Conservation (phyloP, 2,888 invertebrate species). For the Eutolmus rufibarbis region DNA sequence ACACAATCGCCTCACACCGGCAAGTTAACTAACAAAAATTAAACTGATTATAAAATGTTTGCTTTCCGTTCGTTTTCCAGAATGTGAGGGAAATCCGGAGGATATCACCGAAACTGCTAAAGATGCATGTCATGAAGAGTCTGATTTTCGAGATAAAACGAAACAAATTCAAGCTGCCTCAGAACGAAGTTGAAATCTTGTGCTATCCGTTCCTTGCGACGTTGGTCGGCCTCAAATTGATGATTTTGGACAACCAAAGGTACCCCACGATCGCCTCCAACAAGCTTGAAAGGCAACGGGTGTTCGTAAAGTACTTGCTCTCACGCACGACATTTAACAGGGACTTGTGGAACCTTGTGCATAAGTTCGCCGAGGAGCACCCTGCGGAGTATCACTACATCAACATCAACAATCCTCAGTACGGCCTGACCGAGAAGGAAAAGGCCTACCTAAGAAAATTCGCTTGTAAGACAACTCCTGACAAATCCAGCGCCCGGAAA, state of each 20-base stretch:
- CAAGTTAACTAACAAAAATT: background rate
- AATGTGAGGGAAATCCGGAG: background rate
- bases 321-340: background rate
- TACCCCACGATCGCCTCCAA: background rate
- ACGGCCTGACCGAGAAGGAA: background rate
- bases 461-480: background rate
- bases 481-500: background rate
- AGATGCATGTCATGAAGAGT: background rate
- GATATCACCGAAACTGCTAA: background rate
- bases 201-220: conserved; percentile 25
- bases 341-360: conserved; percentile 4
- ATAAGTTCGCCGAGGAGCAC: background rate
- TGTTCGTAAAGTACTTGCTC: background rate
- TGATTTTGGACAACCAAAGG: background rate
- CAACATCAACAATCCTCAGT: conserved; percentile 28
- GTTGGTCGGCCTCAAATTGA: background rate
- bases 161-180: background rate
- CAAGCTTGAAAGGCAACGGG: background rate
- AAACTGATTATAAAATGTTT: background rate
- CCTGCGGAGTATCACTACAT: background rate
- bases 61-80: background rate
- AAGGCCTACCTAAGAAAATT: background rate
- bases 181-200: background rate
- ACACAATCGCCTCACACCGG: background rate
- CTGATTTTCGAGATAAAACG: conserved; percentile 3